These are phyloP conservation scores for Biston stratarius DNA, from an alignment of 2,888 invertebrate species.

Conservation along the genomic window DNA sequence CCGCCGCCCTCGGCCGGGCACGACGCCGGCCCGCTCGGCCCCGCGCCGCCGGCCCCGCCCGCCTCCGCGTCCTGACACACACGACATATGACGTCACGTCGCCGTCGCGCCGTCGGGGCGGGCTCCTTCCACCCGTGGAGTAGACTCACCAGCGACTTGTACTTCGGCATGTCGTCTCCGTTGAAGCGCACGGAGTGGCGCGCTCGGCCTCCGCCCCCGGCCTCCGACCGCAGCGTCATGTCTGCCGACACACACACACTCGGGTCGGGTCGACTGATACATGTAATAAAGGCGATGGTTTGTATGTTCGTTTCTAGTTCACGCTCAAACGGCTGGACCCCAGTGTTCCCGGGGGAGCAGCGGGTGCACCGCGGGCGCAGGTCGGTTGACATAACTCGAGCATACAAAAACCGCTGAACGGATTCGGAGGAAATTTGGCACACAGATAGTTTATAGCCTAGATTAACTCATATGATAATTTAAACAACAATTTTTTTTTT, in stretches of 20 bases:
- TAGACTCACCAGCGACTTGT: constrained; percentile 68
- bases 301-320: no score
- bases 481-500: no score
- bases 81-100: not conserved
- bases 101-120: no score
- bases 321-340: no score
- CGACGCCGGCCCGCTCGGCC: constrained; percentile 44
- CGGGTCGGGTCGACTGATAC: not conserved
- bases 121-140: no score
- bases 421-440: no score
- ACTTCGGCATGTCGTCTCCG: constrained; percentile 71
- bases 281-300: not conserved
- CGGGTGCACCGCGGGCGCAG: no score
- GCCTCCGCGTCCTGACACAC: not conserved
- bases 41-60: not conserved
- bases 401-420: no score
- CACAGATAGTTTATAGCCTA: no score
- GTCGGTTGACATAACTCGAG: no score
- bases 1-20: constrained; percentile 73
- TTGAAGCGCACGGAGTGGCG: constrained; percentile 71
- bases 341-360: no score
- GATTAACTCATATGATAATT: no score
- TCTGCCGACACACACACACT: not conserved
- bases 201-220: constrained; percentile 42
- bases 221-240: constrained; percentile 36